Percentiles rank a stretch among this genome's conserved stretches.
phyloP scores from a whole-genome alignment of 2,113 vertebrate genomes.

The Gnathonemus echidnorhynchus region DNA sequence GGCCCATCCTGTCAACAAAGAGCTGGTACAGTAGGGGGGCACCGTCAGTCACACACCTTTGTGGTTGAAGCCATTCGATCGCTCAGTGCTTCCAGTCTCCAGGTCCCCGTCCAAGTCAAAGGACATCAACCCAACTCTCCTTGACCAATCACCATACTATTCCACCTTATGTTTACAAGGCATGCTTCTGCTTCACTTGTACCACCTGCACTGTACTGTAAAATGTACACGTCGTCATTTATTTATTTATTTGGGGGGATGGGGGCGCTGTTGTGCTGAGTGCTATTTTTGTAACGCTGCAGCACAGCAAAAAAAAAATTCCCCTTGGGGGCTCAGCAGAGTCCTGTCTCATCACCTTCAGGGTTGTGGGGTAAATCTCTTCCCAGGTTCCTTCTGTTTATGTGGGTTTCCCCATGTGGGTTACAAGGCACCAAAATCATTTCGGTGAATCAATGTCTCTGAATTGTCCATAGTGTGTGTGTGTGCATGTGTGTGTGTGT shows the following conservation, averaged over 20 bases:
- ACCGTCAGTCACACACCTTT: neutral
- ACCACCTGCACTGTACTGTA: neutral
- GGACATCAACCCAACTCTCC: neutral
- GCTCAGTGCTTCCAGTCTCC: neutral
- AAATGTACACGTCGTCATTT: neutral
- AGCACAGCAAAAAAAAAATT: neutral
- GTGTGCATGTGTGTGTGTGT: neutral
- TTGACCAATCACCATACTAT: neutral
- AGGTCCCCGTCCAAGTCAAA: neutral
- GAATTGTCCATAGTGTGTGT: neutral
- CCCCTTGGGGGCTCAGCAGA: neutral
- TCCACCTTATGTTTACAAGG: neutral
- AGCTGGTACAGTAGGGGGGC: neutral
- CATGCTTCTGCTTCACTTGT: neutral
- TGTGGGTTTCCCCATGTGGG: neutral
- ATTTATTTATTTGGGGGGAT: neutral
- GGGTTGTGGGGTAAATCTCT: neutral
- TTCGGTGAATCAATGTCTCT: neutral
- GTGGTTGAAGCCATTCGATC: neutral
- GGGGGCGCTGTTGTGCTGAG: neutral
- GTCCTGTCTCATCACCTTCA: neutral
- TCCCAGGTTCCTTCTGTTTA: neutral
- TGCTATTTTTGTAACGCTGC: neutral
- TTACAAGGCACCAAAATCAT: neutral
- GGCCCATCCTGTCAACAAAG: neutral